phyloP scores from a whole-genome alignment of 2,888 invertebrate species.

The Uloborus plumipes region DNA sequence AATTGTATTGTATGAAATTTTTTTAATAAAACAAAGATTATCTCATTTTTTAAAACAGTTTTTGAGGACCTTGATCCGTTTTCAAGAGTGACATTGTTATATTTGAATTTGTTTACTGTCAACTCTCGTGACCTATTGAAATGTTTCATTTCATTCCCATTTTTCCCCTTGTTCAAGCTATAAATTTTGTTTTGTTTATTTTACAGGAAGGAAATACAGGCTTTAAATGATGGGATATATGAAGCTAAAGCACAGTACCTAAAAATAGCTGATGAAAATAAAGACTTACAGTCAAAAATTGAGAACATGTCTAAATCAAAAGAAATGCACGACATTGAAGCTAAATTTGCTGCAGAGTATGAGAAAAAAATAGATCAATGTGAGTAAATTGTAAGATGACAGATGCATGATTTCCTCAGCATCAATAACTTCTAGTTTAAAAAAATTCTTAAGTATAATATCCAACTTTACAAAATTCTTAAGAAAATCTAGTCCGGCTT shows the following conservation, averaged over 20 bases:
- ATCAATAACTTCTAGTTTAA: no score
- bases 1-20: no score
- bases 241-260: conserved; percentile 37
- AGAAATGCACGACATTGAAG: conserved; percentile 46
- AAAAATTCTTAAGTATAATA: no score
- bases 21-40: no score
- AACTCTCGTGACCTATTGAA: no score
- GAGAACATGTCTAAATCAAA: conserved; percentile 29
- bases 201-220: conserved; percentile 27
- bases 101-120: no score
- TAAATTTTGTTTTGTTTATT: neutral
- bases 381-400: neutral
- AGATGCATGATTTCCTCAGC: no score
- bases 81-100: no score
- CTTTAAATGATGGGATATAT: conserved; percentile 25
- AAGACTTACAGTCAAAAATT: conserved; percentile 22
- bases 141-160: neutral
- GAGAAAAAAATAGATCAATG: conserved; percentile 32
- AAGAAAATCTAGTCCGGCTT: no score
- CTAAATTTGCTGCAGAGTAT: conserved; percentile 24
- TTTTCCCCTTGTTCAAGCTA: neutral
- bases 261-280: conserved; percentile 35
- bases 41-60: no score
- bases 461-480: no score
- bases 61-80: no score